Base-by-base conservation (phyloP, 2,113 vertebrate species). In the Hyla sarda region DNA sequence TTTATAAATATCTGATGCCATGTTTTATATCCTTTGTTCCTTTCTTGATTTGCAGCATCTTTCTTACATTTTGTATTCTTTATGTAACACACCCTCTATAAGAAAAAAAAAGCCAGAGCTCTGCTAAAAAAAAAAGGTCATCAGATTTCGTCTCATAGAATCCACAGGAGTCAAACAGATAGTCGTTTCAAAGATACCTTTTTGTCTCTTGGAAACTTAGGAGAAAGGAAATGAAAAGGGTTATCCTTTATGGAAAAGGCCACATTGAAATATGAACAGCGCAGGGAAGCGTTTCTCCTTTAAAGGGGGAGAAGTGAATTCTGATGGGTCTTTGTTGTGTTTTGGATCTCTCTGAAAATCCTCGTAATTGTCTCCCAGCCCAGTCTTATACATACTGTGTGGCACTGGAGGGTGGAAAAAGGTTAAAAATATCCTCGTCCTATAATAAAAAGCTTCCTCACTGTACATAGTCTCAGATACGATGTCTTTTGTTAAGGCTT, bases 91-190 rank as follows among this genome's bases (percentile, higher is more conserved):
- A 34, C 82, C 28, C 67, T 41, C 1, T 41, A 19, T 6, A 52
- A 52, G 3, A 71, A 74, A 74, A 73, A 62, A 62, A 73, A 73
- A 45, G 47, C 10, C 48, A 28, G 5, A 17, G 32, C 32, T 52
- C 45, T 28, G 37, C 65, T 71, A 67, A 45, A 25, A 69, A 67
- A 45, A 25, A 69, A 69, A 71, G 62, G 58, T 62, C 47, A 52
- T 77, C 47, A 67, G 47, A 77, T 32, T 65, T 34, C 54, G 67
- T 30, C 48, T 67, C 62, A 11, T 85, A 74, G 41, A 28, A 85
- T 79, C 75, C 75, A n/a, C 84, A 85, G 84, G 84, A 85, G 58
- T 79, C 84, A 78, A 79, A 79, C 13, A 85, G 30, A 69, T 11
- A 60, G 25, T 0, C 28, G 14, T 76, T 76, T 84, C 72, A 76